Evolutionary conservation across 2,797 vertebrate genomes (phyloP), one percentile per base, ranked within the genome.

Genomic region (Gallinago nigripennis): DNA sequence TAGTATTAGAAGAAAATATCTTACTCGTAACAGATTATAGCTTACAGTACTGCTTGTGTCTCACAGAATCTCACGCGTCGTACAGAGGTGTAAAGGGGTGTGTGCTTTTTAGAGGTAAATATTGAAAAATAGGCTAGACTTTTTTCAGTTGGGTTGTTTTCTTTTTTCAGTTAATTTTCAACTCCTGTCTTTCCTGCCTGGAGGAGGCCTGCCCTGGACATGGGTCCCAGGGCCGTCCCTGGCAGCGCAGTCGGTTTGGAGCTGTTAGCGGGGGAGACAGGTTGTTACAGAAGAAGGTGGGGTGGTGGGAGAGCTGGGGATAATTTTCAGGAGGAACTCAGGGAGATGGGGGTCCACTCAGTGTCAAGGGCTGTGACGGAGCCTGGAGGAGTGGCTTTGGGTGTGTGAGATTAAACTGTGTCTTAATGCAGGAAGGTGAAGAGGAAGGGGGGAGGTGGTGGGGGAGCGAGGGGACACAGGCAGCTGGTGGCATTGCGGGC

Each of bases 241-340:
- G 41, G n/a, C 31, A 63, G 9, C 5, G 5, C 0, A 0, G 18
- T 24, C 2, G 0, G 2, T 72, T 70, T 53, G 31, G 28, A 30
- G 18, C 6, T 14, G 0, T 0, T 8, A 27, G 20, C 25, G 43
- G 28, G 0, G 0, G 54, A 50, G 37, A 14, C n/a, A n/a, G 30
- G 24, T 76, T 1, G 0, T 72, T 69, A 11, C 16, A n/a, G 37
- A n/a, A 33, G 31, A 48, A 19, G 8, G 11, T 20, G 9, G 8
- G 10, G 11, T 2, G 1, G 0, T 70, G 5, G 9, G 17, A 43
- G 43, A 31, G 37, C 39, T 68, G 4, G 5, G 30, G 6, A 3
- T 51, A 16, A n/a, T 69, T 92, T 82, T 27, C 1, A 6, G 21
- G 37, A 9, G 9, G 8, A 68, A 13, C 21, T 28, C 4, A 4